Base-by-base conservation (phyloP, 1,140 invertebrate genomes). In the Danaus melanippus region DNA sequence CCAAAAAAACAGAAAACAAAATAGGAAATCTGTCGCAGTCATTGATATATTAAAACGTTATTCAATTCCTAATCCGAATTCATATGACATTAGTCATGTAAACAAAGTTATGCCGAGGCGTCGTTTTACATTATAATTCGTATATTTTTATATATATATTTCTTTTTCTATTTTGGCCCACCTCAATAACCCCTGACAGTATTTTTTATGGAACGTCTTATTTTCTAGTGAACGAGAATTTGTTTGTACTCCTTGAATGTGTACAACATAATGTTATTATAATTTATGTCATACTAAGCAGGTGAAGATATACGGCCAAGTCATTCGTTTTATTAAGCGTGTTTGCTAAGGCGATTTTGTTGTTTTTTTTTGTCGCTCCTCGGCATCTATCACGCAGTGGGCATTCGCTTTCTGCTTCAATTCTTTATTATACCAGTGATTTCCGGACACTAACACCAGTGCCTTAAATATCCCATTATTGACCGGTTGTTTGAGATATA, bases 201-300 rank as follows among this genome's bases (percentile, higher is more conserved):
- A 78, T 81, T 74, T 78, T 76, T 78, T 77, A 61, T 64, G 63
- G 67, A 74, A 86, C 66, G 67, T 81, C 76, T 81, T 82, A 82
- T 79, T 81, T 84, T 70, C 74, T 76, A 77, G 71, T 80, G 73
- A 84, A 79, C 74, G 72, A 77, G 79, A 79, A 82, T 83, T 83
- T 81, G 79, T 81, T 80, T 71, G 72, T 74, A 81, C 74, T 78
- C 68, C 74, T 72, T 79, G 74, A 76, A 69, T 74, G 70, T 79
- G 80, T 82, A 84, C 76, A 79, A 82, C 78, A 84, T 84, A 80
- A 84, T 83, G 79, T 84, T 84, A 81, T 84, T 84, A 84, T 83
- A 83, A 86, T 84, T 86, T 84, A 86, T 86, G 83, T 86, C 74
- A 76, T 79, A 84, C 82, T 78, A 83, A 81, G 79, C 83, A 86